phyloP scores from a whole-genome alignment of 2,888 invertebrate genomes.

The Endotricha flammealis region DNA sequence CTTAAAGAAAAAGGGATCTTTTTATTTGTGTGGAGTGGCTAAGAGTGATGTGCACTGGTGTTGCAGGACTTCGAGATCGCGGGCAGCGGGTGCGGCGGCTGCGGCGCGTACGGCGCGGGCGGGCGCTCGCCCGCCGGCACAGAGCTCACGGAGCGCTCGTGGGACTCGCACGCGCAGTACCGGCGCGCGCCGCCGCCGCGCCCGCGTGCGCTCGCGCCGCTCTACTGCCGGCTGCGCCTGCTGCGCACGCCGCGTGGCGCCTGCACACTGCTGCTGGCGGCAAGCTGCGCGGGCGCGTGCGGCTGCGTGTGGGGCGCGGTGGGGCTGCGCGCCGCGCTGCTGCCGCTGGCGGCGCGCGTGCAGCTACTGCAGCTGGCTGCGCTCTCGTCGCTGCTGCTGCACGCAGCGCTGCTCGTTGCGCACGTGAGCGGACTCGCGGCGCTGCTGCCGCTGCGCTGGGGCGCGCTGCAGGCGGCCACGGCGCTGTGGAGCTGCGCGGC shows the following conservation, averaged over 20 bases:
- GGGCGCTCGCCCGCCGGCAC: constrained; percentile 69
- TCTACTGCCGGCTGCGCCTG: constrained; percentile 60
- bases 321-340: constrained; percentile 35
- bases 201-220: constrained; percentile 59
- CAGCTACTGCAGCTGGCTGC: constrained; percentile 60
- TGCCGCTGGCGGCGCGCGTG: constrained; percentile 42
- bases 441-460: constrained; percentile 65
- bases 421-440: constrained; percentile 56
- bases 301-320: constrained; percentile 48
- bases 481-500: constrained; percentile 37
- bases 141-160: constrained; percentile 67
- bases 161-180: constrained; percentile 76
- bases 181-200: constrained; percentile 56
- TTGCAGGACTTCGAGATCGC: constrained; percentile 74
- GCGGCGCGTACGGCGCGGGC: constrained; percentile 45
- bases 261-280: constrained; percentile 33
- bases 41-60: not conserved
- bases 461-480: constrained; percentile 34
- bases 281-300: constrained; percentile 33
- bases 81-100: constrained; percentile 69
- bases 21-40: no score
- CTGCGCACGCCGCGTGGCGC: constrained; percentile 39
- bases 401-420: constrained; percentile 48
- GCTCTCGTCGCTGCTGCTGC: constrained; percentile 56
- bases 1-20: no score